A percentile compares a stretch with the other conserved stretches of the same genome.
Evolutionary conservation across 2,888 invertebrate species (phyloP).

Genomic region (Unio delphinus): DNA sequence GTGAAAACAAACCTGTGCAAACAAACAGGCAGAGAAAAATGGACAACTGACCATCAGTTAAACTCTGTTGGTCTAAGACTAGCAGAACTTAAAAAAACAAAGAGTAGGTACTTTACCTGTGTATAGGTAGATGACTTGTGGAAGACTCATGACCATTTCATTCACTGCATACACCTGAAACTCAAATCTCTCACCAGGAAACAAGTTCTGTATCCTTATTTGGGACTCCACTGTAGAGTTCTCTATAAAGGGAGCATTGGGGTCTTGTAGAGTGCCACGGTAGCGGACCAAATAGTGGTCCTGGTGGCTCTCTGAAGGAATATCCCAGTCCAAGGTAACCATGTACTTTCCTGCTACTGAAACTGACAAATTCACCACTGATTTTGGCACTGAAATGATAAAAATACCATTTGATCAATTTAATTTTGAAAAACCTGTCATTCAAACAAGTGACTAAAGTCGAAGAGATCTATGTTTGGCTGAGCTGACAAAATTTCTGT

Average conservation of each 20-base stretch:
- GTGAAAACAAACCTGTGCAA: no score
- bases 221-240: slow-evolving; percentile 25
- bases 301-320: slow-evolving; percentile 35
- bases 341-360: slow-evolving; percentile 14
- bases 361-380: slow-evolving; percentile 39
- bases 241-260: slow-evolving; percentile 32
- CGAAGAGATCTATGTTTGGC: no score
- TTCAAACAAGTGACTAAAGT: no score
- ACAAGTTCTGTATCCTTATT: slow-evolving; percentile 33
- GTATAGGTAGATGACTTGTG: slow-evolving; percentile 5
- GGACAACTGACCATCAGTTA: no score
- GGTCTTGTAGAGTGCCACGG: slow-evolving; percentile 37
- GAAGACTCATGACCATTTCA: slow-evolving; percentile 35
- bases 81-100: background rate
- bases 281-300: slow-evolving; percentile 42
- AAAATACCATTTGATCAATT: background rate
- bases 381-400: slow-evolving; percentile 44
- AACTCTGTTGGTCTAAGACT: no score
- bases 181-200: slow-evolving; percentile 56
- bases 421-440: no score
- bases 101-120: slow-evolving; percentile 20
- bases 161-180: slow-evolving; percentile 49
- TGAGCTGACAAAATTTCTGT: no score
- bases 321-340: slow-evolving; percentile 42
- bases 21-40: no score